phyloP scores from a whole-genome alignment of 2,113 vertebrate species.

The Diphyllodes magnificus region DNA sequence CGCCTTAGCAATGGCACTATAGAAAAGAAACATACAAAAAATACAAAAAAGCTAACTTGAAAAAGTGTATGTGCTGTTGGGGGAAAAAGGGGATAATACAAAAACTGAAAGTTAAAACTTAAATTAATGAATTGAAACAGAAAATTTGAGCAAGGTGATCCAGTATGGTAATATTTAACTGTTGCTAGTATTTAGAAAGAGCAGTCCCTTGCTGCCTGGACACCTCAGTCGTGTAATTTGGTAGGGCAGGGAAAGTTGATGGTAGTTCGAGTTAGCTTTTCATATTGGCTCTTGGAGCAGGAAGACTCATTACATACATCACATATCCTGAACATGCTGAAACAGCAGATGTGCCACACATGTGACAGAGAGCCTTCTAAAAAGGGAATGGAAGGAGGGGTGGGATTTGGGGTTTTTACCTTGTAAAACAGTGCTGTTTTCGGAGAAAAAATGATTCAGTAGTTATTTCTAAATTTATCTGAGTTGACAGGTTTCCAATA shows the following conservation, averaged over 20 bases:
- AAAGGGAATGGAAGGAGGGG: fast-evolving
- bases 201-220: neutral
- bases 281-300: neutral
- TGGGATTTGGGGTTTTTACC: neutral
- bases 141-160: neutral
- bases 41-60: neutral
- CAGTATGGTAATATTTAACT: neutral
- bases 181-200: neutral
- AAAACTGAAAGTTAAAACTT: neutral
- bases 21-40: neutral
- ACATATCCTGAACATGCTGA: neutral
- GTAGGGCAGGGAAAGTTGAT: neutral
- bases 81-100: neutral
- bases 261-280: neutral
- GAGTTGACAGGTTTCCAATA: neutral
- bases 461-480: neutral
- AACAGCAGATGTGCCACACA: neutral
- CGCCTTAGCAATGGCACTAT: neutral
- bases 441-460: neutral
- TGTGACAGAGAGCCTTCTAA: neutral
- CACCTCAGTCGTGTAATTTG: neutral
- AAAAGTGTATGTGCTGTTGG: neutral
- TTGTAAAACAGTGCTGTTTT: neutral
- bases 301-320: neutral
- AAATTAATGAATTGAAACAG: neutral